Evolutionary conservation across 1,140 invertebrate genomes (phyloP).

Genomic region (Philopotamus ludificatus): DNA sequence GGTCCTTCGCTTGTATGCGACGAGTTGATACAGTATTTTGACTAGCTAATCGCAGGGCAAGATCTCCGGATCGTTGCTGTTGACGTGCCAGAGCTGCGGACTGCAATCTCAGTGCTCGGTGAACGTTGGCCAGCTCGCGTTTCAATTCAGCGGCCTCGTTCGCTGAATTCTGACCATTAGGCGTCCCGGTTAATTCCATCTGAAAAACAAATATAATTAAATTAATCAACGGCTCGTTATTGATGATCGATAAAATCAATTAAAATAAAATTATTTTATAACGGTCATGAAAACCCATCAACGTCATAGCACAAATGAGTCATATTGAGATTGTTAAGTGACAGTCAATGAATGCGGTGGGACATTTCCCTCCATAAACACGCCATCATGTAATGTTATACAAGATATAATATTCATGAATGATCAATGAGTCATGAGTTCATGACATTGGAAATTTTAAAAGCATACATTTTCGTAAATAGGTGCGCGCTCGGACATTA

Average conservation of each 20-base stretch:
- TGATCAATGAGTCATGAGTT: no score
- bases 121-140: conserved; percentile 61
- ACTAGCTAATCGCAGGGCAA: conserved; percentile 60
- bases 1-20: conserved; percentile 63
- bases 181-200: conserved; percentile 7
- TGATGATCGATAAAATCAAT: not conserved
- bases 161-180: conserved; percentile 5
- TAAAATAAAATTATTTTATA: not conserved
- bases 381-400: no score
- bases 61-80: conserved; percentile 58
- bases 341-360: no score
- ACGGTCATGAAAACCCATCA: not conserved
- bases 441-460: no score
- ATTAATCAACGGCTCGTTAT: not conserved
- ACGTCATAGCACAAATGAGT: not conserved
- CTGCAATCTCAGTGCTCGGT: conserved; percentile 64
- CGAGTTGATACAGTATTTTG: conserved; percentile 62
- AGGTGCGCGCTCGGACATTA: no score
- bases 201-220: conserved; percentile 10
- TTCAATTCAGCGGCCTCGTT: conserved; percentile 54
- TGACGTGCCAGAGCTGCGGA: conserved; percentile 55
- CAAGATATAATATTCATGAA: no score
- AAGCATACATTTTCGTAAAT: no score
- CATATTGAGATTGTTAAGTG: no score
- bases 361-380: not conserved